Conservation (phyloP, 2,888 invertebrate species). For the Hofmannophila pseudospretella region DNA sequence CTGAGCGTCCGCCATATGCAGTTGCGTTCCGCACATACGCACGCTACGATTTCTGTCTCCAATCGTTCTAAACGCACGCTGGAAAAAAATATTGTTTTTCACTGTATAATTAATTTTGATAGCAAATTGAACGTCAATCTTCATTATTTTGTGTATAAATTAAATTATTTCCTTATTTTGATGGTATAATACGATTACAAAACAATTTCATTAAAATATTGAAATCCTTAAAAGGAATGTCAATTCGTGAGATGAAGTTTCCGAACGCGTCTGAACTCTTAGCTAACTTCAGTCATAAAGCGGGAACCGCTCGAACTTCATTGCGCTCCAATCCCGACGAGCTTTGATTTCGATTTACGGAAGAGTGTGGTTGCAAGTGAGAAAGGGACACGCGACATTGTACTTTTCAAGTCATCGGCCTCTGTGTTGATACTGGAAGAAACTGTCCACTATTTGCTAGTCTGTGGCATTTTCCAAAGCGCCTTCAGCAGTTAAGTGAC, state of each 20-base stretch:
- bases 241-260: too few species aligned
- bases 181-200: too few species aligned
- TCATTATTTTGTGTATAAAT: too few species aligned
- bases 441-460: slow-evolving; percentile 47
- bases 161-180: too few species aligned
- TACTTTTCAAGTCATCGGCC: slow-evolving; percentile 71
- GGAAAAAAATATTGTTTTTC: too few species aligned
- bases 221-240: too few species aligned
- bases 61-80: not conserved
- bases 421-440: slow-evolving; percentile 61
- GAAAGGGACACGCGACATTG: slow-evolving; percentile 51
- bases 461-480: slow-evolving; percentile 45
- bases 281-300: slow-evolving; percentile 47
- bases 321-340: slow-evolving; percentile 63
- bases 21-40: slow-evolving; percentile 60
- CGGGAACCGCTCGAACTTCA: slow-evolving; percentile 51
- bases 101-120: too few species aligned
- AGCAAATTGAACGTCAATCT: too few species aligned
- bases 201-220: too few species aligned
- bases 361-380: slow-evolving; percentile 61
- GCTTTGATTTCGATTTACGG: slow-evolving; percentile 78
- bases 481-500: slow-evolving; percentile 1
- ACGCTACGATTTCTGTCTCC: not conserved
- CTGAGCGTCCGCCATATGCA: slow-evolving; percentile 77
- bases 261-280: slow-evolving; percentile 45